Percentiles rank a stretch among this genome's conserved stretches.
Conservation (phyloP, 2,797 vertebrate genomes). For the Phataginus tetradactyla region DNA sequence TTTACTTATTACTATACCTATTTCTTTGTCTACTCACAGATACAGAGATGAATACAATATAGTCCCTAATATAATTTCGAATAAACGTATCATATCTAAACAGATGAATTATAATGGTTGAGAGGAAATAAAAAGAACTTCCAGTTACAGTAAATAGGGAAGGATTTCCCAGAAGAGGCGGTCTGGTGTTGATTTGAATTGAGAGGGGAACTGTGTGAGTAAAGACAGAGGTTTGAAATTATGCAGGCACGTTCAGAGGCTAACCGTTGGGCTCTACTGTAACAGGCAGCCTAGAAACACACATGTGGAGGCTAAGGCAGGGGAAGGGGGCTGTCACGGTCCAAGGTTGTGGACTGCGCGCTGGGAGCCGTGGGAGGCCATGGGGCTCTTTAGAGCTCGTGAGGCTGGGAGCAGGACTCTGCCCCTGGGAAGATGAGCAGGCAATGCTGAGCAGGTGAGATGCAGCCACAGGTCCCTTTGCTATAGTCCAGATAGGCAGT, state of each 20-base stretch:
- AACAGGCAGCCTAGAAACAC: not conserved
- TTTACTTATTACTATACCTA: not conserved
- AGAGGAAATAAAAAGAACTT: not conserved
- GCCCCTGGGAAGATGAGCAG: not conserved
- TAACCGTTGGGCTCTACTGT: not conserved
- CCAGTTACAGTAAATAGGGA: not conserved
- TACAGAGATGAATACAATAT: not conserved
- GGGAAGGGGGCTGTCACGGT: not conserved
- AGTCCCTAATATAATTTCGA: not conserved
- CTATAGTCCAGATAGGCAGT: not conserved
- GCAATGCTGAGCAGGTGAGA: not conserved
- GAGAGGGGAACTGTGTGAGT: not conserved
- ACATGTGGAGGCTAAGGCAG: not conserved
- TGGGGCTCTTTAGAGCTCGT: not conserved
- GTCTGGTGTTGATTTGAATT: accelerated
- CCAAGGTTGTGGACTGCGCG: accelerated
- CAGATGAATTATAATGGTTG: not conserved
- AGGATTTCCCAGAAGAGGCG: not conserved
- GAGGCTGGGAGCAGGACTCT: not conserved
- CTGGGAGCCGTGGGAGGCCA: not conserved
- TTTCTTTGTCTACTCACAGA: not conserved
- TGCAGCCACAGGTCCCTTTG: not conserved
- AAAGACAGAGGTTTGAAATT: not conserved
- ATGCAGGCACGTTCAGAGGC: not conserved
- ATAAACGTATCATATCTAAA: not conserved